These are phyloP conservation scores for Cephus sareptanus DNA, from an alignment of 2,888 invertebrate genomes.

Conservation along the genomic window DNA sequence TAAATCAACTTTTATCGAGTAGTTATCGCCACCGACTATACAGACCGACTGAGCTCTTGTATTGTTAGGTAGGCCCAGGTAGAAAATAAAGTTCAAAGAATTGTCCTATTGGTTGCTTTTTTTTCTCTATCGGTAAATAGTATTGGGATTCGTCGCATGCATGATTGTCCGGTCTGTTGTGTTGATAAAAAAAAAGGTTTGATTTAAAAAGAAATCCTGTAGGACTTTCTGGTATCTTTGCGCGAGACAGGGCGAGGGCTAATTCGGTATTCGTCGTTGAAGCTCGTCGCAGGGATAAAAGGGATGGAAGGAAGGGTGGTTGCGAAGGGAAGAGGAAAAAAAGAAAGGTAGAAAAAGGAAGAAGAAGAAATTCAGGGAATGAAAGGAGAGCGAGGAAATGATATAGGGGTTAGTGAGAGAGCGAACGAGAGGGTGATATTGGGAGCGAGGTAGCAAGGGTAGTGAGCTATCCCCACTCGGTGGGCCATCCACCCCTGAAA, in stretches of 20 bases:
- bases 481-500: constrained; percentile 64
- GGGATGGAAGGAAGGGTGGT: constrained; percentile 21
- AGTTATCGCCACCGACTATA: constrained; percentile 16
- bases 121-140: background rate
- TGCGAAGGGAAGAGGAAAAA: constrained; percentile 20
- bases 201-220: background rate
- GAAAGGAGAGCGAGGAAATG: constrained; percentile 1
- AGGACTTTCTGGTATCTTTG: background rate
- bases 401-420: constrained; percentile 9
- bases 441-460: constrained; percentile 22
- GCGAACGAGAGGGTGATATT: background rate
- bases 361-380: constrained; percentile 10
- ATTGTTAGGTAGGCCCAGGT: background rate
- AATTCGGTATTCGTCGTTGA: constrained; percentile 43
- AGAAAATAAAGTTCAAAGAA: background rate
- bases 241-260: constrained; percentile 28
- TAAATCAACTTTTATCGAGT: constrained; percentile 40
- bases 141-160: background rate
- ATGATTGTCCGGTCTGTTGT: background rate
- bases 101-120: background rate
- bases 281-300: constrained; percentile 22
- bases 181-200: background rate
- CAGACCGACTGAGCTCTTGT: background rate
- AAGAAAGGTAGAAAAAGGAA: constrained; percentile 17
- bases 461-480: constrained; percentile 39